These are phyloP conservation scores for Taeniopygia guttata DNA, from an alignment of 2,797 vertebrate genomes.

Conservation along the genomic window DNA sequence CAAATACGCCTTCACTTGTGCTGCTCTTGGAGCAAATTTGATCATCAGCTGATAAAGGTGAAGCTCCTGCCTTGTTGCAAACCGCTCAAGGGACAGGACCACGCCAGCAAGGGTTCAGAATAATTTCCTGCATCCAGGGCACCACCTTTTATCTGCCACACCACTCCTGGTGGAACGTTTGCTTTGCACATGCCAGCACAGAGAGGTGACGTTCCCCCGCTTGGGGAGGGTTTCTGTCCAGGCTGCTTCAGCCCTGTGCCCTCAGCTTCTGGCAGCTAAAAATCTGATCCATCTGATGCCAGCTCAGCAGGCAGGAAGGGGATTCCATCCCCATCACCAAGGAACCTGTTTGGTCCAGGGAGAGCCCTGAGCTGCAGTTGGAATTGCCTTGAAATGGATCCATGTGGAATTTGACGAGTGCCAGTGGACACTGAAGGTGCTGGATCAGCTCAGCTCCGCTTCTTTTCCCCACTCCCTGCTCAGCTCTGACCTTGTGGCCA, in stretches of 20 bases:
- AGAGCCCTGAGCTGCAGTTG: not conserved
- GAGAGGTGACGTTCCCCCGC: not conserved
- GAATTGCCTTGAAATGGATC: not conserved
- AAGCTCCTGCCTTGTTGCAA: not conserved
- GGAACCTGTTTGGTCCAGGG: not conserved
- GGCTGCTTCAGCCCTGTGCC: not conserved
- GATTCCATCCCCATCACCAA: not conserved
- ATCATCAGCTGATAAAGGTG: not conserved
- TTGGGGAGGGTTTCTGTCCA: not conserved
- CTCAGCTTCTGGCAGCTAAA: not conserved
- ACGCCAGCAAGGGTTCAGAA: not conserved
- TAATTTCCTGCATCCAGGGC: not conserved
- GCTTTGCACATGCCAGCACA: not conserved
- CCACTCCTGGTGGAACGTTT: not conserved
- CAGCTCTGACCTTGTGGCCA: not conserved
- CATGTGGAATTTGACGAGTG: not conserved
- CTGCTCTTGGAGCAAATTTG: not conserved
- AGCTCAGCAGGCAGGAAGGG: not conserved
- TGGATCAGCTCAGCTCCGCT: accelerated
- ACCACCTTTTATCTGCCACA: not conserved
- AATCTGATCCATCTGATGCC: not conserved
- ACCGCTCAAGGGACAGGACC: not conserved
- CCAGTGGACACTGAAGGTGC: not conserved
- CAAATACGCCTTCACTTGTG: not conserved
- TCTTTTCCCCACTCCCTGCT: not conserved